Conservation (phyloP, 1,140 invertebrate species). For the Dreissena polymorpha region DNA sequence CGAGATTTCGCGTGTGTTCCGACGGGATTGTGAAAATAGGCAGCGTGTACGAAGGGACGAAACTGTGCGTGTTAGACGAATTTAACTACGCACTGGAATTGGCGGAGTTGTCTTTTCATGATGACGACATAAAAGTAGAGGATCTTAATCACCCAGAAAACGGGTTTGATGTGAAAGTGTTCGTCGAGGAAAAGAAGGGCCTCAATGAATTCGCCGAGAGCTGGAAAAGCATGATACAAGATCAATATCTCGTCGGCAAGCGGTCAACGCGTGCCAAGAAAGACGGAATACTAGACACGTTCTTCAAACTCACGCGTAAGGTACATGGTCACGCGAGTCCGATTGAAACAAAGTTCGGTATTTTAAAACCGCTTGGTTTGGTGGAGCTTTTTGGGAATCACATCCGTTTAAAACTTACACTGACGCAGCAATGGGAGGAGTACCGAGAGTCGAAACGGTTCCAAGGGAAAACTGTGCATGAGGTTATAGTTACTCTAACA, state of each 20-base stretch:
- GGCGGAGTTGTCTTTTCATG: not conserved
- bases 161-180: constrained; percentile 17
- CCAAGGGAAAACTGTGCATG: constrained; percentile 7
- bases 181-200: not conserved
- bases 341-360: constrained; percentile 16
- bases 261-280: not conserved
- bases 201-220: not conserved
- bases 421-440: constrained; percentile 10
- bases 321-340: not conserved
- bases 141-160: not conserved
- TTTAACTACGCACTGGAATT: constrained; percentile 25
- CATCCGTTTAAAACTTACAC: not conserved
- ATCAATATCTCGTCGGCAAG: constrained; percentile 4
- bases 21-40: constrained; percentile 26
- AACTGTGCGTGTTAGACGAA: not conserved
- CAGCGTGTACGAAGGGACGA: constrained; percentile 32
- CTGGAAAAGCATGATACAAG: not conserved
- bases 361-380: not conserved
- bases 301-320: not conserved
- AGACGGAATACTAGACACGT: constrained; percentile 20
- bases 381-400: not conserved
- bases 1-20: not conserved
- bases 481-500: not conserved
- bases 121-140: not conserved
- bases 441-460: constrained; percentile 6